Percentiles rank a stretch among this genome's conserved stretches.
Conservation (phyloP, 2,113 vertebrate genomes). For the Amphiprion ocellaris region DNA sequence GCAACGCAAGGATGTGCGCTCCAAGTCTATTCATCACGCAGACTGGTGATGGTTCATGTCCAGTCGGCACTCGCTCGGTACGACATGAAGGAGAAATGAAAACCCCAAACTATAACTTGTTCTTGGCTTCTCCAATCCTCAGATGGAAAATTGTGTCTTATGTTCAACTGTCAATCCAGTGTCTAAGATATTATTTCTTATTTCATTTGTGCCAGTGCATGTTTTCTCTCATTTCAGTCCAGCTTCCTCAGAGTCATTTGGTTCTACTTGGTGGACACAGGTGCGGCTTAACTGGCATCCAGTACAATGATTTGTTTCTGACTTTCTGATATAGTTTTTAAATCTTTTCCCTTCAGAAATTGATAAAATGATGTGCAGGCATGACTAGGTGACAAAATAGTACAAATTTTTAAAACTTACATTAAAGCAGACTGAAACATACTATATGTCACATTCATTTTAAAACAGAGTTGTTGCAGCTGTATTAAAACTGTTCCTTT, state of each 20-base stretch:
- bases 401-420: background rate
- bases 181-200: conserved; percentile 25
- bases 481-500: conserved; percentile 17
- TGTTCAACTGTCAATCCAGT: conserved; percentile 50
- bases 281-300: background rate
- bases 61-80: conserved; percentile 35
- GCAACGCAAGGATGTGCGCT: conserved; percentile 21
- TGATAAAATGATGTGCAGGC: background rate
- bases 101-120: conserved; percentile 40
- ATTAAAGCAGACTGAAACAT: background rate
- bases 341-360: background rate
- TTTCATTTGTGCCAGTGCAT: conserved; percentile 28
- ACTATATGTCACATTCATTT: conserved; percentile 2
- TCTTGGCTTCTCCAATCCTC: conserved; percentile 28
- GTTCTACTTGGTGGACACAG: background rate
- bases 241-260: conserved; percentile 5
- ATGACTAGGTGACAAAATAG: background rate
- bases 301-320: background rate
- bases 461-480: background rate
- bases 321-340: background rate
- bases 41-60: conserved; percentile 57
- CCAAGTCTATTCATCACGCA: conserved; percentile 52
- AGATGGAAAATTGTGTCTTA: conserved; percentile 43
- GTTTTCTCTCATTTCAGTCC: conserved; percentile 15
- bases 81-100: conserved; percentile 42